Base-by-base conservation (phyloP, 2,888 invertebrate species). In the Mallateleia sp. region DNA sequence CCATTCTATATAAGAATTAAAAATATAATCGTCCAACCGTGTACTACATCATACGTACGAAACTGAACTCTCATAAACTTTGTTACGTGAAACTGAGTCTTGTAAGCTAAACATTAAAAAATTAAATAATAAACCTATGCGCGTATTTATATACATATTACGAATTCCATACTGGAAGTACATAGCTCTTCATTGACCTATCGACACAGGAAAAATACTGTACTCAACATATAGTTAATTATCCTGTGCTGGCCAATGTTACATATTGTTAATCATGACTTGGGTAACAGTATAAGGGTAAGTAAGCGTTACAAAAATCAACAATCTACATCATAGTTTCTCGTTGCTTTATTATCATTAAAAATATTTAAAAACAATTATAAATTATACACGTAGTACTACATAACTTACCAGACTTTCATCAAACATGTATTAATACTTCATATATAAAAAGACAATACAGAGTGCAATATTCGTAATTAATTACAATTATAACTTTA, bases 101-200 rank as follows among this genome's bases (percentile, higher is more conserved):
- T 79, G 25, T 72, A 85, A 78, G 88, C 77, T 75, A 77, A 92
- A 91, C 88, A 83, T 89, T 87, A 91, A 90, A 52, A 92, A 92
- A 91, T 88, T 90, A 90, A 91, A 89, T 89, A 90, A 88, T 89
- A 88, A 89, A 91, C 89, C 56, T 91, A 88, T 90, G 89, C 38
- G 38, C 38, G 38, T 38, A 24, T 22, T 91, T 87, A 32, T 22
- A 58, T 54, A 69, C 52, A 52, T 69, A 69, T 54, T 69, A 69
- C 69, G 56, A 47, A 25, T 67, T 52, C 67, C 0, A 18, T 50
- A 67, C 50, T 28, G 45, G n/a, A 28, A 52, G 20, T 25, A 32
- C 32, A 32, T 32, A 5, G 38, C 22, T 58, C n/a, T 58, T 54
- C 32, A 52, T 69, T 69, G 14, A 69, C 20, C 28, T 6, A 18